These are phyloP conservation scores for Picus viridis DNA, from an alignment of 2,797 vertebrate species.

Conservation along the genomic window DNA sequence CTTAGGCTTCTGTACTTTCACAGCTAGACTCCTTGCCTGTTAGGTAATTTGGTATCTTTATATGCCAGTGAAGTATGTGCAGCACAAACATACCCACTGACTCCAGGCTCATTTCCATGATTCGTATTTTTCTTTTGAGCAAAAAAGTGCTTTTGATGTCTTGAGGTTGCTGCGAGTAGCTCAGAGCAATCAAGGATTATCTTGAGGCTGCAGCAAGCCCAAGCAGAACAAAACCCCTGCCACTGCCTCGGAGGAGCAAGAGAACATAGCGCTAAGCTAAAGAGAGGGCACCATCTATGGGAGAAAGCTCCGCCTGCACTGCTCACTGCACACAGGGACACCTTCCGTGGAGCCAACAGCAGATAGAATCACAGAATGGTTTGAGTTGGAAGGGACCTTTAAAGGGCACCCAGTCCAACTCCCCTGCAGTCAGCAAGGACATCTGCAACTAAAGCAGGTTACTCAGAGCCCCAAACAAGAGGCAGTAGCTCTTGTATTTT, in stretches of 20 bases:
- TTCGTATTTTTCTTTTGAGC: neutral
- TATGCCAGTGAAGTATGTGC: neutral
- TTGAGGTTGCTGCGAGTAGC: neutral
- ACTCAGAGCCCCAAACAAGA: too few relatives aligned
- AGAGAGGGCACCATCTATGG: neutral
- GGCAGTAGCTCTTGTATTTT: too few relatives aligned
- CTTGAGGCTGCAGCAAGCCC: neutral
- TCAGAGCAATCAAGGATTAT: neutral
- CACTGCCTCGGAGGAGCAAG: neutral
- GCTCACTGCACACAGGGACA: neutral
- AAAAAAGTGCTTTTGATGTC: neutral
- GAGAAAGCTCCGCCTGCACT: neutral
- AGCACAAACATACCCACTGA: conserved; percentile 29
- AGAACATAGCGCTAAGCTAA: neutral
- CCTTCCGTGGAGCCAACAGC: fast-evolving
- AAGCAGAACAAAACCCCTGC: neutral
- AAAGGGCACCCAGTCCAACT: too few relatives aligned
- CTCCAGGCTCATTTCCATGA: conserved; percentile 21
- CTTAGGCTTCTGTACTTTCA: conserved; percentile 19
- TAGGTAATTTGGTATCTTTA: conserved; percentile 25
- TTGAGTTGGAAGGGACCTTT: too few relatives aligned
- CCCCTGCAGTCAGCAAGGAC: too few relatives aligned
- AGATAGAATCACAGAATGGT: neutral
- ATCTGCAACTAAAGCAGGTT: too few relatives aligned
- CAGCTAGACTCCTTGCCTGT: conserved; percentile 21